A percentile compares a stretch with the other conserved stretches of the same genome.
Conservation (phyloP, 2,113 vertebrate species). For the Neoarius graeffei region DNA sequence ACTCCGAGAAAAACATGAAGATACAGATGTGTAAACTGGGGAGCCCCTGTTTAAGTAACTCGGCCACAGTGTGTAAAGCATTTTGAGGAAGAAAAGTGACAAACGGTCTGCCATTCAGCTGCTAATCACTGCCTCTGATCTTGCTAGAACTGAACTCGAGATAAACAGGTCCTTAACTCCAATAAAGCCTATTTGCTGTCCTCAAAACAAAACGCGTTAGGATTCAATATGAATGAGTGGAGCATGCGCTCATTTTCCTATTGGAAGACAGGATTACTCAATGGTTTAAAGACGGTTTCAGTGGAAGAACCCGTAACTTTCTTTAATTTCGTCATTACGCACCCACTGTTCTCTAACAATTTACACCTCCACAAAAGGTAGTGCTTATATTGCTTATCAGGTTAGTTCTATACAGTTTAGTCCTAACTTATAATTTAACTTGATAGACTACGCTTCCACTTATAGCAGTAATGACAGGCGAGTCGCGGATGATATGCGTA, state of each 20-base stretch:
- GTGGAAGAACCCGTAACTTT: not conserved
- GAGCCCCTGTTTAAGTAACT: not conserved
- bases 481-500: not conserved
- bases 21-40: not conserved
- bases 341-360: not conserved
- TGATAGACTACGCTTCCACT: not conserved
- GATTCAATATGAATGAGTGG: not conserved
- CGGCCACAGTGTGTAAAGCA: not conserved
- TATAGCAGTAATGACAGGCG: not conserved
- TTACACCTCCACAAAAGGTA: not conserved
- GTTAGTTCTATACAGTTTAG: not conserved
- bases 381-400: not conserved
- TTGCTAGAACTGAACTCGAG: constrained; percentile 45
- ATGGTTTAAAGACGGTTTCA: not conserved
- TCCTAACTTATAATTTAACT: not conserved
- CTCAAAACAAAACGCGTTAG: not conserved
- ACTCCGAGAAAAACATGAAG: not conserved
- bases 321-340: not conserved
- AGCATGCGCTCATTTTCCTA: not conserved
- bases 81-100: constrained; percentile 6
- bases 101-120: constrained; percentile 74
- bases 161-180: not conserved
- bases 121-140: constrained; percentile 83
- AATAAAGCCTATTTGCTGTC: not conserved
- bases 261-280: too few species aligned